A percentile compares a stretch with the other conserved stretches of the same genome.
Conservation (phyloP, 37 sponge, comb jelly and placozoan species). For the Eunapius fragilis region DNA sequence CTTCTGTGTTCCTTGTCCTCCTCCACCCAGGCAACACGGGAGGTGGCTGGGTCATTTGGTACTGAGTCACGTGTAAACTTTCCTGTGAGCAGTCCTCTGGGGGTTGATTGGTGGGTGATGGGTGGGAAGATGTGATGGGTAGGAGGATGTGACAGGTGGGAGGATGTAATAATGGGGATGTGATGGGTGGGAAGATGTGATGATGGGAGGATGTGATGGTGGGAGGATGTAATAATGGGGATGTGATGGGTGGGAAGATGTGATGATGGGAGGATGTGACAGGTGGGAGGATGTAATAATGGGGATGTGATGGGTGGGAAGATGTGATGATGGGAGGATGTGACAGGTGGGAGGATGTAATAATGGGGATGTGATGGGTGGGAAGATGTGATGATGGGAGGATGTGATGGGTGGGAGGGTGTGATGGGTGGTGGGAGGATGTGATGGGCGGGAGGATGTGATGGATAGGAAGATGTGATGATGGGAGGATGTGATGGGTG, state of each 20-base stretch:
- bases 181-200: too few species aligned
- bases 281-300: too few species aligned
- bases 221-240: too few species aligned
- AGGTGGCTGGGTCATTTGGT: constrained; percentile 36
- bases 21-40: constrained; percentile 84
- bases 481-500: neutral
- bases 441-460: too few species aligned
- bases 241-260: too few species aligned
- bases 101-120: neutral
- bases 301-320: neutral
- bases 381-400: too few species aligned
- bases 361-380: too few species aligned
- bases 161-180: neutral
- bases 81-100: constrained; percentile 81
- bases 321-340: neutral
- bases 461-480: neutral
- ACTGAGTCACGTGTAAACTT: constrained; percentile 64
- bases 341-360: neutral
- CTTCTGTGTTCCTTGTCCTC: constrained; percentile 39
- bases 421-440: too few species aligned
- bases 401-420: too few species aligned
- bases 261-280: too few species aligned
- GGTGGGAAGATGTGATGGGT: neutral
- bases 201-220: too few species aligned
- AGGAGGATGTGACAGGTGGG: neutral